Evolutionary conservation across 2,797 vertebrate genomes (phyloP).

Genomic region (Babyrousa celebensis): DNA sequence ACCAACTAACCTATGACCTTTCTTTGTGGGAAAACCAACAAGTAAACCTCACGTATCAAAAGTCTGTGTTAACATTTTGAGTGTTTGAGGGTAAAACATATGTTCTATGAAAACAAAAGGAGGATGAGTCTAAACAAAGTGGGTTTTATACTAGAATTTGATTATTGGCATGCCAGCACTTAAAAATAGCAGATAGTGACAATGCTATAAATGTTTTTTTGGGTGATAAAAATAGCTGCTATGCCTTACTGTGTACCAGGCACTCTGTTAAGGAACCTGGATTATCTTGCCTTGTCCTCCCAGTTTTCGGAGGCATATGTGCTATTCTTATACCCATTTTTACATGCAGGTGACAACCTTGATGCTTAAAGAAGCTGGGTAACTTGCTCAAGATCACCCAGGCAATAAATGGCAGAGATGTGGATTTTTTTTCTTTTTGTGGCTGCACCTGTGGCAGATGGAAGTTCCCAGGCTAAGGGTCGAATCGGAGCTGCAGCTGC

Average conservation of each 20-base stretch:
- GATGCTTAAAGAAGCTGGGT: background rate
- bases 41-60: background rate
- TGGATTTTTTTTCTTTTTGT: background rate
- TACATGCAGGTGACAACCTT: background rate
- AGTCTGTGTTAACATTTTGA: constrained; percentile 44
- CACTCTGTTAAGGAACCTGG: background rate
- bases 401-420: background rate
- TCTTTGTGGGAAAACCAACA: constrained; percentile 16
- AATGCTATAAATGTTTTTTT: background rate
- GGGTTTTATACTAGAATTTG: constrained; percentile 5
- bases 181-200: background rate
- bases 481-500: no score
- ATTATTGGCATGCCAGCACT: background rate
- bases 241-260: background rate
- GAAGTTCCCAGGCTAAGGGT: no score
- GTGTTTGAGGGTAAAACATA: background rate
- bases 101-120: constrained; percentile 13
- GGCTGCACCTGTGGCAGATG: no score
- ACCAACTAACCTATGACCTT: constrained; percentile 21
- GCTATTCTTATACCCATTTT: constrained; percentile 1
- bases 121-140: constrained; percentile 13
- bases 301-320: background rate
- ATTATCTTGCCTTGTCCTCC: background rate
- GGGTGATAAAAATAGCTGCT: background rate
- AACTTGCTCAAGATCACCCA: background rate